These are phyloP conservation scores for Natator depressus DNA, from an alignment of 2,113 vertebrate genomes.

Conservation along the genomic window DNA sequence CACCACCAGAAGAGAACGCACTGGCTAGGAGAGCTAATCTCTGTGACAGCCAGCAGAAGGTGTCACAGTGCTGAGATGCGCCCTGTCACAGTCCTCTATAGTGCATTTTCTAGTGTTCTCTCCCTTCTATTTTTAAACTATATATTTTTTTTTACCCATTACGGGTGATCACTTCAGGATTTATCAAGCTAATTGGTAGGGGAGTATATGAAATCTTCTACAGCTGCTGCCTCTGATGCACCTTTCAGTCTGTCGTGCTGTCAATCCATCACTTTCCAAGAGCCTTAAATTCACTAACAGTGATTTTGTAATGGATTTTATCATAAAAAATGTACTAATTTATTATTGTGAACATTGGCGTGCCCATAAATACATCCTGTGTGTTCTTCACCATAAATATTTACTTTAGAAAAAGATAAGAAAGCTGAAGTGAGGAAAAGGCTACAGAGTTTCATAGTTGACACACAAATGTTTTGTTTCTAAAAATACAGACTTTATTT, in stretches of 20 bases:
- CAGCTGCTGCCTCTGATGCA: neutral
- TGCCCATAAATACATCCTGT: neutral
- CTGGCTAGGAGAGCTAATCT: too few relatives aligned
- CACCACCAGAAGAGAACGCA: too few relatives aligned
- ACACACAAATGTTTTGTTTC: slow-evolving; percentile 50
- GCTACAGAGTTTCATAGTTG: neutral
- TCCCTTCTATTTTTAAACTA: neutral
- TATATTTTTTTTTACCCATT: neutral
- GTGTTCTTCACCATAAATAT: neutral
- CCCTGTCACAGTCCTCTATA: neutral
- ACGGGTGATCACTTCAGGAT: neutral
- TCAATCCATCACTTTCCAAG: neutral
- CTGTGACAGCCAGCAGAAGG: too few relatives aligned
- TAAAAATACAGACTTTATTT: slow-evolving; percentile 73
- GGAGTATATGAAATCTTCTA: neutral
- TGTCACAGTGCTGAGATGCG: too few relatives aligned
- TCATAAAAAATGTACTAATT: neutral
- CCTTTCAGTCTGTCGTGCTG: neutral
- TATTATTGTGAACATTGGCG: neutral
- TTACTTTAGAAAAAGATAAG: neutral
- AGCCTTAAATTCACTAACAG: neutral
- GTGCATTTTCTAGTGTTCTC: neutral
- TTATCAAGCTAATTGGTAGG: neutral
- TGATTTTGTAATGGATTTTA: neutral
- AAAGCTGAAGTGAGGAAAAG: neutral